Evolutionary conservation across 2,797 vertebrate genomes (phyloP).

Genomic region (Tapera naevia): DNA sequence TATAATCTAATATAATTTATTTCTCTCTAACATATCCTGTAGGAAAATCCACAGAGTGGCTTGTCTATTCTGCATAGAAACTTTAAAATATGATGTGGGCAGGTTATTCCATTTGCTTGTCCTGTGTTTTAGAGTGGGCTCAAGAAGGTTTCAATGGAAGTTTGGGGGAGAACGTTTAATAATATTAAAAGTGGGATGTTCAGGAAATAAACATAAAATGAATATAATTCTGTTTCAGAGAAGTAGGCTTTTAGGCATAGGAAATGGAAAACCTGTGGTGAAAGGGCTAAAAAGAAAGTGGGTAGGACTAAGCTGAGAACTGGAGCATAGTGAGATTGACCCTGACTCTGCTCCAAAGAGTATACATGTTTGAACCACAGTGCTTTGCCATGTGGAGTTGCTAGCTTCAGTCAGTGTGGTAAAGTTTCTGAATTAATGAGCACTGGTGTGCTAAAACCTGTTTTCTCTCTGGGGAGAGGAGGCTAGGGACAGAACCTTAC

Average conservation of each 20-base stretch:
- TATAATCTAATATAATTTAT: constrained; percentile 34
- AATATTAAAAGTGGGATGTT: not conserved
- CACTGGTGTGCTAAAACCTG: not conserved
- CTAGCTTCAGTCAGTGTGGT: not conserved
- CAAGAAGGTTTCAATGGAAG: not conserved
- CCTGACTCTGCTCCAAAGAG: not conserved
- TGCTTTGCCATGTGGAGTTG: not conserved
- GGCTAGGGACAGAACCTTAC: not conserved
- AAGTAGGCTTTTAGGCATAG: not conserved
- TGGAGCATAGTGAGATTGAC: not conserved
- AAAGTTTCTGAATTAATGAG: not conserved
- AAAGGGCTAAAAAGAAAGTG: not conserved
- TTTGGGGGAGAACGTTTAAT: not conserved
- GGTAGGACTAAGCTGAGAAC: not conserved
- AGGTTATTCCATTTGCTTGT: not conserved
- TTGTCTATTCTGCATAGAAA: not conserved
- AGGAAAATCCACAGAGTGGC: not conserved
- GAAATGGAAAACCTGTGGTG: not conserved
- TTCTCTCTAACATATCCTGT: not conserved
- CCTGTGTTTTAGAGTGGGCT: not conserved
- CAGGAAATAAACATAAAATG: not conserved
- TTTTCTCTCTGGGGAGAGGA: not conserved
- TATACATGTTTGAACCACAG: not conserved
- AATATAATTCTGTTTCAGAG: not conserved
- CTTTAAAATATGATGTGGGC: not conserved